Evolutionary conservation across 2,888 invertebrate genomes (phyloP).

Genomic region (Baronia brevicornis): DNA sequence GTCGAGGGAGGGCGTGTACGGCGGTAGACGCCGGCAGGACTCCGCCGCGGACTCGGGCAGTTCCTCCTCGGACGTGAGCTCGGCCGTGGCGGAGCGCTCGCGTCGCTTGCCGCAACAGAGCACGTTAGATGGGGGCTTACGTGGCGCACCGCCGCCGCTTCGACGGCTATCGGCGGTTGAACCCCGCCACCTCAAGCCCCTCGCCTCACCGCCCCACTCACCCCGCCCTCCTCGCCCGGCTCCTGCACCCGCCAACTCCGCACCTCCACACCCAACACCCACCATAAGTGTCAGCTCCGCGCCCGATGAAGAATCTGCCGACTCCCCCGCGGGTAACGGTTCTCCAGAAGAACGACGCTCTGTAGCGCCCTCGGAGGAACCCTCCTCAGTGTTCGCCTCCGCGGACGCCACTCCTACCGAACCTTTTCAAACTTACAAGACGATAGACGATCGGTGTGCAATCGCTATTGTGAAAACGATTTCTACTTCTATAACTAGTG

Average conservation of each 20-base stretch:
- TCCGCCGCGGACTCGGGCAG: slow-evolving; percentile 82
- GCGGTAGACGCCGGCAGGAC: slow-evolving; percentile 75
- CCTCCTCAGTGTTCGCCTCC: slow-evolving; percentile 64
- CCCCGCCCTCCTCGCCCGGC: slow-evolving; percentile 52
- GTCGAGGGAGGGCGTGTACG: slow-evolving; percentile 44
- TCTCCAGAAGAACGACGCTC: slow-evolving; percentile 55
- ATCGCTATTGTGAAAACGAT: slow-evolving; percentile 19
- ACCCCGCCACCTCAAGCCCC: slow-evolving; percentile 76
- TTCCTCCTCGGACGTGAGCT: slow-evolving; percentile 84
- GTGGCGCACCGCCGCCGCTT: slow-evolving; percentile 64
- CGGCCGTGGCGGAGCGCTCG: slow-evolving; percentile 73
- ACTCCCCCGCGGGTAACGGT: slow-evolving; percentile 38
- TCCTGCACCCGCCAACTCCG: slow-evolving; percentile 43
- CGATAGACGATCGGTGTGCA: slow-evolving; percentile 25
- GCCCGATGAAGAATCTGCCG: slow-evolving; percentile 73
- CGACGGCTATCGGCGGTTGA: slow-evolving; percentile 67
- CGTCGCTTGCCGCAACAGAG: slow-evolving; percentile 79
- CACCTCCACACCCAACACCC: slow-evolving; percentile 60
- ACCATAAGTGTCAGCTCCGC: slow-evolving; percentile 85
- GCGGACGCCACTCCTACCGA: slow-evolving; percentile 61
- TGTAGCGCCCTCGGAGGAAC: slow-evolving; percentile 55
- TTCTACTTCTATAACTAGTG: slow-evolving; percentile 23
- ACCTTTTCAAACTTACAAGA: slow-evolving; percentile 25
- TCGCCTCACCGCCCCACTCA: slow-evolving; percentile 57
- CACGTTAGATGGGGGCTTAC: slow-evolving; percentile 78